Evolutionary conservation across 2,113 vertebrate genomes (phyloP).

Genomic region (Paratilapia polleni): DNA sequence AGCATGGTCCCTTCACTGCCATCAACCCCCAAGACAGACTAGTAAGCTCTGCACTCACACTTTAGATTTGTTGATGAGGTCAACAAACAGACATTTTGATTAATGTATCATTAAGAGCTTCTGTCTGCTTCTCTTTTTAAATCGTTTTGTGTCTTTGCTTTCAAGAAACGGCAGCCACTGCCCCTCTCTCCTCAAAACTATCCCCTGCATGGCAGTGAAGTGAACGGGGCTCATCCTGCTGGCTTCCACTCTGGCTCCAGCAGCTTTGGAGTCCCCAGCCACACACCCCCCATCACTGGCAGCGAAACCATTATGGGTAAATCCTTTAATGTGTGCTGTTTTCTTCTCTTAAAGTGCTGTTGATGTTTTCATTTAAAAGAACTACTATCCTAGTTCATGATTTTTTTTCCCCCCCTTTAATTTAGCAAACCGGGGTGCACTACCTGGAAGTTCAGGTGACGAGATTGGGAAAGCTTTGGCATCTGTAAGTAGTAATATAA

Average conservation of each 20-base stretch:
- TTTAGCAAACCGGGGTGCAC: constrained; percentile 85
- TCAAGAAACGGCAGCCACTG: constrained; percentile 73
- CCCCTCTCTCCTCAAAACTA: constrained; percentile 85
- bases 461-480: constrained; percentile 97
- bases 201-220: constrained; percentile 91
- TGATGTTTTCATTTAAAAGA: not conserved
- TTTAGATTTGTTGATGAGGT: constrained; percentile 1
- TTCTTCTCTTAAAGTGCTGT: not conserved
- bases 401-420: not conserved
- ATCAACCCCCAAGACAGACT: constrained; percentile 92
- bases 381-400: not conserved
- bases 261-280: constrained; percentile 86
- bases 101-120: constrained; percentile 9
- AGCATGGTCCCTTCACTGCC: constrained; percentile 84
- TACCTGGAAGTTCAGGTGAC: constrained; percentile 92
- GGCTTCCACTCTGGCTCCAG: constrained; percentile 86
- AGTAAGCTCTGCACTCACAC: constrained; percentile 75
- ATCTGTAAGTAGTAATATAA: constrained; percentile 85
- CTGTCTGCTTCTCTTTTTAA: constrained; percentile 12
- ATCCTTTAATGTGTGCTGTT: not conserved
- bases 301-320: constrained; percentile 72
- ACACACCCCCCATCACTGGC: constrained; percentile 77
- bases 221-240: constrained; percentile 85
- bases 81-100: constrained; percentile 2
- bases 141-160: constrained; percentile 15